Evolutionary conservation across 2,888 invertebrate genomes (phyloP).

Genomic region (Trypoxylon attenuatum): DNA sequence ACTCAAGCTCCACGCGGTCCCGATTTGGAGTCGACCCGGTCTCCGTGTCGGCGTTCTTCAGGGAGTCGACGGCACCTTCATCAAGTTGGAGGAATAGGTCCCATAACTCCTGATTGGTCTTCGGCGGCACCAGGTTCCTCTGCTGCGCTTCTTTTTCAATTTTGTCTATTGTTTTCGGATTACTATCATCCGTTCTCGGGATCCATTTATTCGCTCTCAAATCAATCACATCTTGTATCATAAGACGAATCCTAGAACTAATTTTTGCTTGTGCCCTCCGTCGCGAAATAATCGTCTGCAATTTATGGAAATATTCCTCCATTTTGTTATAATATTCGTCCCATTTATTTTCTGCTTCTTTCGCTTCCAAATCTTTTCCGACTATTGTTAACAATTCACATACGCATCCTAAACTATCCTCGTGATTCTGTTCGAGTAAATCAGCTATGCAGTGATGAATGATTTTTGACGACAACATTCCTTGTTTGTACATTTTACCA

Average conservation of each 20-base stretch:
- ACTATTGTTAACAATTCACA: slow-evolving; percentile 94
- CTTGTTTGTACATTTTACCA: slow-evolving; percentile 93
- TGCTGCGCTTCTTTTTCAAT: slow-evolving; percentile 93
- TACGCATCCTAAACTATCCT: slow-evolving; percentile 94
- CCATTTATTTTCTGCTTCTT: no score
- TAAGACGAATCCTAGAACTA: slow-evolving; percentile 82
- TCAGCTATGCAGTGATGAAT: slow-evolving; percentile 90
- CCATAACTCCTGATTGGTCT: no score
- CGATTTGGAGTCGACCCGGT: no score
- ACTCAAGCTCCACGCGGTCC: no score
- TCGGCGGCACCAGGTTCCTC: no score
- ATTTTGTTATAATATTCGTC: no score
- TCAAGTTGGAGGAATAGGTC: no score
- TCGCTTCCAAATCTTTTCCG: slow-evolving; percentile 86
- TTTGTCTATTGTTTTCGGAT: slow-evolving; percentile 96
- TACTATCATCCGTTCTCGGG: slow-evolving; percentile 88
- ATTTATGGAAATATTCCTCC: slow-evolving; percentile 78
- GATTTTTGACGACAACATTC: slow-evolving; percentile 91
- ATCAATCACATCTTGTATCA: slow-evolving; percentile 95
- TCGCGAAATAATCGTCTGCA: slow-evolving; percentile 83
- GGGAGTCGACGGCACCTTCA: no score
- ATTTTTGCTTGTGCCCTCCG: slow-evolving; percentile 79
- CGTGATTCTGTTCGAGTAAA: slow-evolving; percentile 82
- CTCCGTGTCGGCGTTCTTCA: no score
- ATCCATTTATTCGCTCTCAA: slow-evolving; percentile 89